phyloP scores from a whole-genome alignment of 2,113 vertebrate genomes.

The Microtus montanus region DNA sequence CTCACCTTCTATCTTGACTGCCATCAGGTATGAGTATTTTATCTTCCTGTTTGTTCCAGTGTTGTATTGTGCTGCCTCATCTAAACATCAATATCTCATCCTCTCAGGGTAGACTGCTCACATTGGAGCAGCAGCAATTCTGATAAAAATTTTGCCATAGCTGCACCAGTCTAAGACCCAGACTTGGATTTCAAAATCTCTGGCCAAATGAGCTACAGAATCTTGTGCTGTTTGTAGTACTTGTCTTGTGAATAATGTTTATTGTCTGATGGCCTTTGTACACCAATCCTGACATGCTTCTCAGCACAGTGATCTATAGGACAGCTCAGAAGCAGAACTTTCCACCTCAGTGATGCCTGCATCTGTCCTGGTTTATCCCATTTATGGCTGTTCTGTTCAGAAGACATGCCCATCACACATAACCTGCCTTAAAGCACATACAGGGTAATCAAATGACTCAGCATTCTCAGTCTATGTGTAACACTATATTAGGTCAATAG shows the following conservation, averaged over 20 bases:
- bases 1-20: not conserved
- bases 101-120: rapidly evolving
- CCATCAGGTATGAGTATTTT: not conserved
- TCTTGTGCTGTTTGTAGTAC: not conserved
- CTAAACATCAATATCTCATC: not conserved
- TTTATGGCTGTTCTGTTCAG: not conserved
- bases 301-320: not conserved
- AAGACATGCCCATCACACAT: not conserved
- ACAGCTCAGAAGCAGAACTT: not conserved
- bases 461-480: not conserved
- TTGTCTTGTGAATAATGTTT: not conserved
- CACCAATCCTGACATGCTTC: not conserved
- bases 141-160: not conserved
- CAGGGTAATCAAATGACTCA: not conserved
- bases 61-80: not conserved
- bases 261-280: not conserved
- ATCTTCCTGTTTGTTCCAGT: not conserved
- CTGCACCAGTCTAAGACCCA: not conserved
- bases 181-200: not conserved
- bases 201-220: not conserved
- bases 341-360: not conserved
- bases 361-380: not conserved
- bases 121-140: not conserved
- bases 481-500: not conserved
- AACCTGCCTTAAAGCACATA: not conserved